phyloP scores from a whole-genome alignment of 2,113 vertebrate genomes.

The Agapornis roseicollis region DNA sequence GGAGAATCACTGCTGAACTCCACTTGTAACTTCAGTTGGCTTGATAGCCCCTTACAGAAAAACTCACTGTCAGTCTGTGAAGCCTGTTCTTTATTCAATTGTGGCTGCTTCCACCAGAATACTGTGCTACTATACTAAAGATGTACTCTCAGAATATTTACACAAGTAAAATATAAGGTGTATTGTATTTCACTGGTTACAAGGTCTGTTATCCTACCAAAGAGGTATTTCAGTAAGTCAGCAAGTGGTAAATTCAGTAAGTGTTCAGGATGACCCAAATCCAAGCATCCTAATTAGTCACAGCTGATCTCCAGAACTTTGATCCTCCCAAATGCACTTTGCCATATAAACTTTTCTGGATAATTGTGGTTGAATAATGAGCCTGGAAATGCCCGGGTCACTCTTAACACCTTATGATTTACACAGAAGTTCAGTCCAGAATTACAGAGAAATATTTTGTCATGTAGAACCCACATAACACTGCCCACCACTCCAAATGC shows the following conservation, averaged over 20 bases:
- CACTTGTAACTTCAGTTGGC: accelerated
- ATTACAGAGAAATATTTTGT: background rate
- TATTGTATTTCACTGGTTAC: background rate
- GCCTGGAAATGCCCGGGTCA: background rate
- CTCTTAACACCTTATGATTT: background rate
- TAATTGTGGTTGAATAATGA: background rate
- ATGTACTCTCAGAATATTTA: background rate
- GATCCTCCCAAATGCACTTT: background rate
- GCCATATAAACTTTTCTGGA: background rate
- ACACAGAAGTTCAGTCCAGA: background rate
- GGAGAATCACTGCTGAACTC: background rate
- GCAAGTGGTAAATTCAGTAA: background rate
- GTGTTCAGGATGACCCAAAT: background rate
- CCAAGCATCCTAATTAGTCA: background rate
- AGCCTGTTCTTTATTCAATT: background rate
- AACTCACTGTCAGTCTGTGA: background rate
- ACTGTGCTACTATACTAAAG: background rate
- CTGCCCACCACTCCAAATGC: background rate
- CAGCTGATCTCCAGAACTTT: background rate
- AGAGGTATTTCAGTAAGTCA: background rate
- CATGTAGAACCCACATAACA: background rate
- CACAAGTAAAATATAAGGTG: background rate
- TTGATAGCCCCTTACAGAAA: background rate
- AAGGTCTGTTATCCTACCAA: background rate
- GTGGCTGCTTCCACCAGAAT: background rate